Percentiles rank a stretch among this genome's conserved stretches.
These are phyloP conservation scores for Turnix velox DNA, from an alignment of 2,113 vertebrate species.

Conservation along the genomic window DNA sequence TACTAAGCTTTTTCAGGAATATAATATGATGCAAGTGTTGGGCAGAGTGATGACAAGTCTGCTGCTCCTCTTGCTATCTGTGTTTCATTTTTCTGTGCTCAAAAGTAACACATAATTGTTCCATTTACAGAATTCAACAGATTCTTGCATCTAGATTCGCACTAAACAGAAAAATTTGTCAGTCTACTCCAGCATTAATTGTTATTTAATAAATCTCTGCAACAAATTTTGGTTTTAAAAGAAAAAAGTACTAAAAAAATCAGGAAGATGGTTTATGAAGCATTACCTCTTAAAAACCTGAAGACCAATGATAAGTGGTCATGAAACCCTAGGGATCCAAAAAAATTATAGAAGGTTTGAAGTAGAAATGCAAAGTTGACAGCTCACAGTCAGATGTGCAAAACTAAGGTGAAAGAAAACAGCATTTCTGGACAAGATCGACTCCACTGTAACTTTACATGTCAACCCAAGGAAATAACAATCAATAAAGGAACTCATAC, in stretches of 20 bases:
- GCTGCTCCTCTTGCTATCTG: background rate
- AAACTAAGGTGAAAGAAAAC: background rate
- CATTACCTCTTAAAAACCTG: background rate
- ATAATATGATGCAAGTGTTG: constrained; percentile 36
- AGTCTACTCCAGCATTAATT: background rate
- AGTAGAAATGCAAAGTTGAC: background rate
- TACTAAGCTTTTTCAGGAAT: constrained; percentile 2
- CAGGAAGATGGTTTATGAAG: background rate
- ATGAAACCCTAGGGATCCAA: background rate
- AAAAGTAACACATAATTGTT: background rate
- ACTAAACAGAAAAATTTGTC: background rate
- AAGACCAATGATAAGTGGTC: background rate
- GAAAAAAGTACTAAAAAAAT: background rate
- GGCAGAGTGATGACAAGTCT: constrained; percentile 24
- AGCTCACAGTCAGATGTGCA: background rate
- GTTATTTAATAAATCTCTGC: background rate
- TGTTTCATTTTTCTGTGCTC: background rate
- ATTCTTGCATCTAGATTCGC: background rate
- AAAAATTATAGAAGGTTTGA: background rate
- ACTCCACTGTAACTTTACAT: background rate
- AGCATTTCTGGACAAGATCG: background rate
- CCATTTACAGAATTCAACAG: background rate
- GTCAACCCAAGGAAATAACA: background rate
- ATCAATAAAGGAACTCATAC: background rate
- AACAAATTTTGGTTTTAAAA: background rate